phyloP scores from a whole-genome alignment of 2,113 vertebrate species.

The Atherinomorus stipes region DNA sequence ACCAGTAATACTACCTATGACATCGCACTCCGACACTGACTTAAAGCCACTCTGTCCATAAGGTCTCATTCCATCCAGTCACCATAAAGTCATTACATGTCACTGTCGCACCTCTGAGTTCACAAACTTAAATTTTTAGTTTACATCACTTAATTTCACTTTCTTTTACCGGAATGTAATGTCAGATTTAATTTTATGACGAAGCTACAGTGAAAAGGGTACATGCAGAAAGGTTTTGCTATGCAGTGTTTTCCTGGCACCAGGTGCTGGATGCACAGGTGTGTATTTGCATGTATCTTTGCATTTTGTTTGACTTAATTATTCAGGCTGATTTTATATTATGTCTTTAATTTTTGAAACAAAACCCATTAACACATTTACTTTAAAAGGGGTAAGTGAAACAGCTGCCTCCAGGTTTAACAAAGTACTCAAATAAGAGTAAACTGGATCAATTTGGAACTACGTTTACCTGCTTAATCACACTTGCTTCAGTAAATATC shows the following conservation, averaged over 20 bases:
- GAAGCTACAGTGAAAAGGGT: not conserved
- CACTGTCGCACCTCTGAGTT: too few species aligned
- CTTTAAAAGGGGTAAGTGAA: not conserved
- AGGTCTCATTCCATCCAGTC: conserved; percentile 15
- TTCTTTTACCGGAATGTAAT: not conserved
- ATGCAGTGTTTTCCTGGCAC: not conserved
- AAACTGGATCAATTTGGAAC: not conserved
- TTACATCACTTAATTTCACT: not conserved
- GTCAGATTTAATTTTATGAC: too few species aligned
- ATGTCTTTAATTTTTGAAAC: not conserved
- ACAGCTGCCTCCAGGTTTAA: not conserved
- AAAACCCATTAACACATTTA: not conserved
- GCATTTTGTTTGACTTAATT: not conserved
- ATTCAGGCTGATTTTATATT: not conserved
- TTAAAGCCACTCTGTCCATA: not conserved
- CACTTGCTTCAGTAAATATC: not conserved
- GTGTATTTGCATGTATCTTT: conserved; percentile 4
- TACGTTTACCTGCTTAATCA: not conserved
- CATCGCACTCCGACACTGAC: not conserved
- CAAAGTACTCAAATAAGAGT: not conserved
- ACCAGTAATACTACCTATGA: not conserved
- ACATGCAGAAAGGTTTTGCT: not conserved
- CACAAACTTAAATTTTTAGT: not conserved
- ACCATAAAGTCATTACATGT: not conserved
- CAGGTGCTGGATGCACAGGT: not conserved